Base-by-base conservation (phyloP, 2,113 vertebrate genomes). In the Ondatra zibethicus region DNA sequence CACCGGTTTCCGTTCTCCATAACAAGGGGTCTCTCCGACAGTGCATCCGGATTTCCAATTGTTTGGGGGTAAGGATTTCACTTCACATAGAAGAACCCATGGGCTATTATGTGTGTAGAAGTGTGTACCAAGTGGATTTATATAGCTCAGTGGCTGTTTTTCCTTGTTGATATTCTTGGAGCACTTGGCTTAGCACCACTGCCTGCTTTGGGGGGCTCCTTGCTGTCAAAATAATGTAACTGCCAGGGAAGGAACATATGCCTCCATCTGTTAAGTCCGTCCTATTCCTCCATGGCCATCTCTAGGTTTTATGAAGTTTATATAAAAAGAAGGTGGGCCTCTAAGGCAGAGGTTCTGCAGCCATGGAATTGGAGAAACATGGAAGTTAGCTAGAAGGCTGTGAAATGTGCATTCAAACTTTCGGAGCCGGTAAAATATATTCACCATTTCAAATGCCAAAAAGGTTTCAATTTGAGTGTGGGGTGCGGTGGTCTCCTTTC, bases 171-270 rank as follows among this genome's bases (percentile, higher is more conserved):
- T 98, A 96, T 63, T 97, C 89, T n/a, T 2, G 31, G 86, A 91
- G 36, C 88, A 96, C 33, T 97, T 97, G 82, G n/a, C 36, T 96
- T 97, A 70, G 39, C 72, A 27, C 17, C 39, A 55, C 21, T 84
- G 95, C 42, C 84, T 93, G 61, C 63, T 96, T 96, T 92, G 78
- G 42, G 96, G 88, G 72, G 55, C 90, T 95, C 23, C 47, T 98
- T 96, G 36, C 88, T 98, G 92, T 95, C 97, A 91, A 45, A 94
- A 96, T 75, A 95, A 63, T 90, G 73, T 65, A 73, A 63, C 87
- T 70, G 52, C 63, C 29, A 84, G 65, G 92, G 95, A 94, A 97
- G 89, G 81, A 33, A 91, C 94, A 80, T 81, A 42, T 17, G 7
- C 19, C 25, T 95, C 85, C 73, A 66, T 88, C 92, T 76, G 89